Conservation (phyloP, 2,113 vertebrate genomes). For the Scatophagus argus region DNA sequence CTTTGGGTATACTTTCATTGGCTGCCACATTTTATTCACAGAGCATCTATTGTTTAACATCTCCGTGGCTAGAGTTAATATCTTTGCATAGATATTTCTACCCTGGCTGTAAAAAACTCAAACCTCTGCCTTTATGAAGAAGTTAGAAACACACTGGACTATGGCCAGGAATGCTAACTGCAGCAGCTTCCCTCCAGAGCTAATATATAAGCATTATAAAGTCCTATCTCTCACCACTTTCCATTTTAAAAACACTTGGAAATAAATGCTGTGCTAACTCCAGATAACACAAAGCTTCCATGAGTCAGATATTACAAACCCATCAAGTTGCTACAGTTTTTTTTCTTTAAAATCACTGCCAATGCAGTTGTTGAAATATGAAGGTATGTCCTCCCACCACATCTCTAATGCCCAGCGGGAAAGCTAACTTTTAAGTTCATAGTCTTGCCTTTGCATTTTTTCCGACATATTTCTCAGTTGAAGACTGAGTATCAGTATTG, state of each 20-base stretch:
- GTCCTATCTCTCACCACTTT: conserved; percentile 29
- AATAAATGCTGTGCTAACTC: conserved; percentile 41
- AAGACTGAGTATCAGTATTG: conserved; percentile 9
- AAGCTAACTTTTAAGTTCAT: conserved; percentile 21
- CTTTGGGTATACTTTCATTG: background rate
- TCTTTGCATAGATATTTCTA: conserved; percentile 17
- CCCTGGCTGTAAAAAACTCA: background rate
- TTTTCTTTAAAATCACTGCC: conserved; percentile 37
- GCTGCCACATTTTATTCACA: background rate
- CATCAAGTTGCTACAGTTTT: conserved; percentile 12
- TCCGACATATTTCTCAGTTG: conserved; percentile 13
- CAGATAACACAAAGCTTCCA: conserved; percentile 18
- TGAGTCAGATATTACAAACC: conserved; percentile 7
- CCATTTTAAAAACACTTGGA: conserved; percentile 43
- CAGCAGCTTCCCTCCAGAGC: conserved; percentile 23
- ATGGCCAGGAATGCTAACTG: conserved; percentile 32
- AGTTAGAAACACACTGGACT: conserved; percentile 11
- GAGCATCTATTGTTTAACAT: conserved; percentile 16
- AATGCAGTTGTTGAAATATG: conserved; percentile 14
- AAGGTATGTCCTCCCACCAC: conserved; percentile 14
- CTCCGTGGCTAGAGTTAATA: conserved; percentile 2
- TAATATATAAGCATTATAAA: conserved; percentile 55
- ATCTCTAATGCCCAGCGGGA: conserved; percentile 11
- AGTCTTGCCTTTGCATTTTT: conserved; percentile 41
- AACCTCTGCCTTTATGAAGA: conserved; percentile 14